phyloP scores from a whole-genome alignment of 2,113 vertebrate species.

The Engraulis encrasicolus region DNA sequence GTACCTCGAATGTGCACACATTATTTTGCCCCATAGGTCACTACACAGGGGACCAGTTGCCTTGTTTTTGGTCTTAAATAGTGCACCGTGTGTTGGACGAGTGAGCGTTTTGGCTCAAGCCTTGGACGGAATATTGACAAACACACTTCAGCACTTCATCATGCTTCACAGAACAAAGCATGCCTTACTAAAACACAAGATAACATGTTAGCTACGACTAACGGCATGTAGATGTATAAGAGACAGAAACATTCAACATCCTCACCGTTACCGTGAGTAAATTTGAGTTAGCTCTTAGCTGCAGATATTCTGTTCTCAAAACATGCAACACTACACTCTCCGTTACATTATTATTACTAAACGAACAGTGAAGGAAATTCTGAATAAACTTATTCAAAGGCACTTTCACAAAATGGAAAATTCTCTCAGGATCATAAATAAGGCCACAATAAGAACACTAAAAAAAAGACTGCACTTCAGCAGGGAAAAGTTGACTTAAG shows the following conservation, averaged over 20 bases:
- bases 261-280: neutral
- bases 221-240: neutral
- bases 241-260: neutral
- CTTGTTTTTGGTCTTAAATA: too few relatives aligned
- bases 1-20: too few relatives aligned
- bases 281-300: neutral
- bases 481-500: neutral
- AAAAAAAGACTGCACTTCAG: neutral
- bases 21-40: too few relatives aligned
- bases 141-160: neutral
- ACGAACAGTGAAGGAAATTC: neutral
- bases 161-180: neutral
- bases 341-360: neutral
- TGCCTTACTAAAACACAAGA: neutral
- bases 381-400: neutral
- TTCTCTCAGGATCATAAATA: constrained; percentile 7
- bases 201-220: neutral
- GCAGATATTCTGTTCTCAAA: neutral
- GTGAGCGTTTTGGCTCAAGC: too few relatives aligned
- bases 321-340: neutral
- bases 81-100: too few relatives aligned
- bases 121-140: neutral
- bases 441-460: constrained; percentile 2
- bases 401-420: constrained; percentile 4
- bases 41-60: too few relatives aligned